Evolutionary conservation across 2,888 invertebrate genomes (phyloP), one percentile per base, ranked within the genome.

Genomic region (Pyralis farinalis): DNA sequence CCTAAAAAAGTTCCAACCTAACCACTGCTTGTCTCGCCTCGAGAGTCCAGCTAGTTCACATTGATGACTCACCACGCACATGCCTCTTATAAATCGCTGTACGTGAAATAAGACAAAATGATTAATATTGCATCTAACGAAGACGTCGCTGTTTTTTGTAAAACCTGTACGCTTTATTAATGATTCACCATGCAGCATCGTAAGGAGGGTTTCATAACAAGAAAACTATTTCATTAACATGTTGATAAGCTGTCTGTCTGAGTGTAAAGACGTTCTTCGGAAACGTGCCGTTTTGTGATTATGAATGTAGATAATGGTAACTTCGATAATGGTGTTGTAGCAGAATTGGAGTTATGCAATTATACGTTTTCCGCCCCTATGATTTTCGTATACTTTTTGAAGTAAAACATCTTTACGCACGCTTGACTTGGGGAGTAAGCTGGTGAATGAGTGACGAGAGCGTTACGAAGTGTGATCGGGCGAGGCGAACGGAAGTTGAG

Each of bases 221-320:
- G 39, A 12, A n/a, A 25, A 32, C 28, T 32, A 39, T 39, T 39
- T 39, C 39, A 39, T 39, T 39, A 39, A 12, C 16, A 8, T 16
- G 16, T 28, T 32, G 39, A 39, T 39, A 39, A 11, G 33, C 16
- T 38, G 32, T 39, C 39, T 16, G 28, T 33, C 27, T 33, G 33
- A 25, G 2, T 4, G 16, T 4, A 2, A 4, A 4, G n/a, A n/a
- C 3, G 16, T 16, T 16, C 16, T 3, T 16, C 4, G 29, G 20
- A 29, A 29, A 36, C 36, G 36, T 36, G 28, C 29, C 36, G 36
- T 36, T 29, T 36, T 20, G 36, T 20, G 11, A 29, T 29, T 28
- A 16, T 7, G 11, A 28, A 29, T 36, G 29, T 36, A 12, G 20
- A 20, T 16, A 16, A 2, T 16, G 16, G 2, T 16, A 16, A 16